Percentiles rank a stretch among this genome's conserved stretches.
Conservation (phyloP, 2,888 invertebrate species). For the Nomada ferruginata region DNA sequence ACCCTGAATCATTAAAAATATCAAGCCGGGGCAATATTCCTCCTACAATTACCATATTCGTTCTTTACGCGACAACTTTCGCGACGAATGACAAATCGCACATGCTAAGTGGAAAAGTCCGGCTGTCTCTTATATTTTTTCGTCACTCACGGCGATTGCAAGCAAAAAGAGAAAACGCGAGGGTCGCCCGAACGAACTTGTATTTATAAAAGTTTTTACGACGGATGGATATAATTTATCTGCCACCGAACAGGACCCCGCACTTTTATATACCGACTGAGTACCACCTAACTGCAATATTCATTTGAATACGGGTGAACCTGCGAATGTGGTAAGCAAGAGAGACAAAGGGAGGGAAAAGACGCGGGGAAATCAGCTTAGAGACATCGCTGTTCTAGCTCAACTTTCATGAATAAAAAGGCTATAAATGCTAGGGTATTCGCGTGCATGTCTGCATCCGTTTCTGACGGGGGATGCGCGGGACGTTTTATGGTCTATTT, state of each 20-base stretch:
- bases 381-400: too few species aligned
- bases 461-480: too few species aligned
- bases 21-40: neutral
- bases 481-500: too few species aligned
- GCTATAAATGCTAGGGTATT: conserved; percentile 3
- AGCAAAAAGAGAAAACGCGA: neutral
- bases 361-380: too few species aligned
- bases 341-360: neutral
- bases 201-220: conserved; percentile 75
- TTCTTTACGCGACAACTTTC: neutral
- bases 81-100: conserved; percentile 11
- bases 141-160: conserved; percentile 51
- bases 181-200: conserved; percentile 14
- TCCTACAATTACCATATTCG: neutral
- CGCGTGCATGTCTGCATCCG: too few species aligned
- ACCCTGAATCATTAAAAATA: neutral
- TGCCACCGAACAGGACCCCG: conserved; percentile 64
- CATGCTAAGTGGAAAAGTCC: conserved; percentile 18
- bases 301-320: conserved; percentile 73
- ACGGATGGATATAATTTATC: conserved; percentile 74
- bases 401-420: conserved; percentile 25
- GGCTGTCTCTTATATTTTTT: conserved; percentile 2
- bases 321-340: conserved; percentile 20
- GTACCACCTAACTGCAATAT: conserved; percentile 70
- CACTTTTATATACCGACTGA: conserved; percentile 65